Conservation (phyloP, 2,888 invertebrate species). For the Isoperla grammatica region DNA sequence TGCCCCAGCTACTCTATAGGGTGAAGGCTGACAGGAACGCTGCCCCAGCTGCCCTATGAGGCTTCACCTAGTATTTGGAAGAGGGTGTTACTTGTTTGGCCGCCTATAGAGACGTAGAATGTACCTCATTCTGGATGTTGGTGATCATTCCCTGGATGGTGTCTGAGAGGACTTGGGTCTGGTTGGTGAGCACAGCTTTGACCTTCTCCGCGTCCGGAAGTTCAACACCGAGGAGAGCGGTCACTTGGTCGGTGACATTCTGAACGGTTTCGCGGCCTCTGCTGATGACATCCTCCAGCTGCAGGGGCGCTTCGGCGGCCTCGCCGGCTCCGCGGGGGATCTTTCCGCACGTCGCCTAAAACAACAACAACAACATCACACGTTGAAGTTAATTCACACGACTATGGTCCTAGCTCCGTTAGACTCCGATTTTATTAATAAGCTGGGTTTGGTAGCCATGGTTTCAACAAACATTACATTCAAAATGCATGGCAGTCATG, state of each 20-base stretch:
- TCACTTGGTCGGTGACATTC: background rate
- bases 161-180: background rate
- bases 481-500: no score
- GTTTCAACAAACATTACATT: no score
- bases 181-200: background rate
- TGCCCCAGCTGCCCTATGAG: no score
- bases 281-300: background rate
- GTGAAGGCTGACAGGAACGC: no score
- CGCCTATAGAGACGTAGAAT: no score
- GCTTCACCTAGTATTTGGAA: no score
- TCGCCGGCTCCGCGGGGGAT: background rate
- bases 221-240: background rate
- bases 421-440: no score
- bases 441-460: no score
- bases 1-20: no score
- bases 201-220: slow-evolving; percentile 6
- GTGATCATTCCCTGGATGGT: background rate
- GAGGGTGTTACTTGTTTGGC: no score
- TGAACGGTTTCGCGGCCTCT: background rate
- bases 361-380: background rate
- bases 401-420: no score
- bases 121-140: slow-evolving; percentile 3
- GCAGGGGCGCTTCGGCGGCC: background rate
- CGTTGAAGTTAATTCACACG: no score
- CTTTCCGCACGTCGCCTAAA: background rate